phyloP scores from a whole-genome alignment of 2,888 invertebrate species.

The Tenthredo livida region DNA sequence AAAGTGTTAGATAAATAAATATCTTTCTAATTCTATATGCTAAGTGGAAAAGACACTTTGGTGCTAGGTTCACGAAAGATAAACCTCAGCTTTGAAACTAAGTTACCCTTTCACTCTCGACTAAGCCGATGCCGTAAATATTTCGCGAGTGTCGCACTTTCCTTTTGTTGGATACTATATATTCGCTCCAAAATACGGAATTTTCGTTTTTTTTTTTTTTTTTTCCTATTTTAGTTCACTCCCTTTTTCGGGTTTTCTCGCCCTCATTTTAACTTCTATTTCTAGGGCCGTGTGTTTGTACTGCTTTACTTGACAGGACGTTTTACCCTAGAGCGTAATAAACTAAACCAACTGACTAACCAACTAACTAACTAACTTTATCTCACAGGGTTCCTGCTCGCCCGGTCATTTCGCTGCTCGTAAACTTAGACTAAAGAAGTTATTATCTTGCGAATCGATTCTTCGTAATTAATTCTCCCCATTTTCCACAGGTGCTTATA shows the following conservation, averaged over 20 bases:
- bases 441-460: background rate
- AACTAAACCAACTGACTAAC: background rate
- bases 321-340: background rate
- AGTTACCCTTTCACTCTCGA: background rate
- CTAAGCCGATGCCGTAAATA: background rate
- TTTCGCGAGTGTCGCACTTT: background rate
- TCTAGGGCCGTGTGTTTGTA: background rate
- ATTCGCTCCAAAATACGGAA: background rate
- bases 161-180: background rate
- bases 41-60: background rate
- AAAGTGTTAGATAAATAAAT: background rate
- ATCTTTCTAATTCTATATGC: background rate
- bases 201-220: background rate
- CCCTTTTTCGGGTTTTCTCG: background rate
- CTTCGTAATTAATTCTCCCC: background rate
- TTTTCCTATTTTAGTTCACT: background rate
- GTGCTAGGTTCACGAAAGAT: background rate
- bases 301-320: background rate
- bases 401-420: background rate
- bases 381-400: background rate
- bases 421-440: background rate
- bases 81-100: constrained; percentile 1
- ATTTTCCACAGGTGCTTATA: background rate
- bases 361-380: background rate
- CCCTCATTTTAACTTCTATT: background rate